Evolutionary conservation across 1,140 invertebrate species (phyloP).

Genomic region (Drosophila truncata): DNA sequence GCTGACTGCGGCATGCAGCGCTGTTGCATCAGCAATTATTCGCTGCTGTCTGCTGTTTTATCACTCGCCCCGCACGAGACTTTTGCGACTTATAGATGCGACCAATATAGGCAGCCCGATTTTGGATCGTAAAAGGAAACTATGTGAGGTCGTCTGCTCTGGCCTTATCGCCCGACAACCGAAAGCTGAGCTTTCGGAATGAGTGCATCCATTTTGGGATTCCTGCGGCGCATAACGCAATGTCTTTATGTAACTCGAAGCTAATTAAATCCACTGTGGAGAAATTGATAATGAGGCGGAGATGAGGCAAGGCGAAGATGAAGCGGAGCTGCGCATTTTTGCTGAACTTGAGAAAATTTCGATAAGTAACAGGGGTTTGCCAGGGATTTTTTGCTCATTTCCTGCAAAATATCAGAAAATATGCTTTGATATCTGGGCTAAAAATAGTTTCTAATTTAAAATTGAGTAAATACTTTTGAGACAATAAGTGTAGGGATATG

Average conservation of each 20-base stretch:
- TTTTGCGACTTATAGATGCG: conserved; percentile 62
- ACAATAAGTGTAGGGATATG: too few species aligned
- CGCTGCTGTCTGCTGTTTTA: conserved; percentile 49
- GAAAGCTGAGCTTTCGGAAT: conserved; percentile 21
- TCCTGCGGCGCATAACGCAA: conserved; percentile 50
- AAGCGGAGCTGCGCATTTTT: conserved; percentile 9
- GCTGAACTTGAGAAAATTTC: conserved; percentile 32
- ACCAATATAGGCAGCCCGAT: conserved; percentile 32
- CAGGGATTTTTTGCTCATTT: background rate
- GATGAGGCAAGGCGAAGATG: background rate
- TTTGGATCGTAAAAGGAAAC: conserved; percentile 67
- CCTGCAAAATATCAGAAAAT: background rate
- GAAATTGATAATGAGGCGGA: conserved; percentile 69
- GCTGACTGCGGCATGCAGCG: conserved; percentile 75
- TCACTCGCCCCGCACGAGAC: conserved; percentile 74
- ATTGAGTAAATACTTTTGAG: too few species aligned
- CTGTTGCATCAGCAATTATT: conserved; percentile 77
- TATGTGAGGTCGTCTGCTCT: conserved; percentile 74
- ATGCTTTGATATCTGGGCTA: background rate
- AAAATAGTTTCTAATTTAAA: background rate
- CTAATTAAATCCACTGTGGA: conserved; percentile 48
- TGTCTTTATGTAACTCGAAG: conserved; percentile 60
- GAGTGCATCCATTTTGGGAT: conserved; percentile 38
- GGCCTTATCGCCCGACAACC: conserved; percentile 38
- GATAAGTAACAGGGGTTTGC: conserved; percentile 3